Base-by-base conservation (phyloP, 2,888 invertebrate species). In the Sphecodes monilicornis region DNA sequence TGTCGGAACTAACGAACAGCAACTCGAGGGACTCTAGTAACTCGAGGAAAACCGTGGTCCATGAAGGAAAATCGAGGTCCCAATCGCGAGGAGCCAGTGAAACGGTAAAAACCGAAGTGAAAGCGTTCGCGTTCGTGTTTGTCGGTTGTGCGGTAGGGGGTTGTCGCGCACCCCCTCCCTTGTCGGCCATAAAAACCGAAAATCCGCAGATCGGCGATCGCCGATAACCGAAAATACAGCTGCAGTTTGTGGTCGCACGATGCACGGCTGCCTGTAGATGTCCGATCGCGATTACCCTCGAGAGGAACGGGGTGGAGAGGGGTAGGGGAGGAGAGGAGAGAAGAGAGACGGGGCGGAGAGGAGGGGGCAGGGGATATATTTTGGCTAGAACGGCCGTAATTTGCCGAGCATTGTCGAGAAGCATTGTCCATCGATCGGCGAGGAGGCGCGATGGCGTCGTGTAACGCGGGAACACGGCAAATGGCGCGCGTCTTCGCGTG, bases 171-270 rank as follows among this genome's bases (percentile, higher is more conserved):
- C 68, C 43, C 60, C 57, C 80, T 66, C 76, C 80, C 70, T 76
- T 70, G 86, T 54, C 82, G 69, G 36, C 81, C 89, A 76, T 89
- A 88, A 91, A 90, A 90, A 89, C 84, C 87, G 92, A 92, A 94
- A 93, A 94, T 93, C 93, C 92, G 90, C 92, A 93, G 94, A 94
- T 94, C 94, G 93, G 92, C 85, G 91, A 93, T 93, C 89, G 86
- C 82, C 91, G 94, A 94, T 94, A 94, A 93, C 91, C 93, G 91
- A 93, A 94, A 94, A 93, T 93, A 93, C 94, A 94, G 94, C 94
- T 94, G 92, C 92, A 92, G 93, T 93, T 93, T 94, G 94, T 91
- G 94, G 94, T 93, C 92, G 89, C 91, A 92, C 93, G 91, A 87
- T 88, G 88, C 88, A 80, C 91, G 84, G 85, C 76, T 80, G 86